phyloP scores from a whole-genome alignment of 2,797 vertebrate species.

The Hipposideros larvatus region DNA sequence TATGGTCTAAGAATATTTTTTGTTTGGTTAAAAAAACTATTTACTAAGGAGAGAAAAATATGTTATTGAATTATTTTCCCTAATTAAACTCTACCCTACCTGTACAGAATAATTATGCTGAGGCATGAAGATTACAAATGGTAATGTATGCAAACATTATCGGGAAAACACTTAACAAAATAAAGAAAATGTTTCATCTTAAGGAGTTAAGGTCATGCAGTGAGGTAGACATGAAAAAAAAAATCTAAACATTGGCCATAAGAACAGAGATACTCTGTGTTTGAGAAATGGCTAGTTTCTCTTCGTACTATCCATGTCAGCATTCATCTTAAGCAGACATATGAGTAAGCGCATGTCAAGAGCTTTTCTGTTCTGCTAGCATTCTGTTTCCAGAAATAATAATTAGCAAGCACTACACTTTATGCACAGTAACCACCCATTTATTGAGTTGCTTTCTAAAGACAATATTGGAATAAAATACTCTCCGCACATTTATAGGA shows the following conservation, averaged over 20 bases:
- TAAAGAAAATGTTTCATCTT: background rate
- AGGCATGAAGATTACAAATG: background rate
- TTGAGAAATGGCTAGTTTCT: background rate
- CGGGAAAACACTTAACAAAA: background rate
- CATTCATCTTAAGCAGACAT: background rate
- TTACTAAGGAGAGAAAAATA: background rate
- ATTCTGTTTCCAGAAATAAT: slow-evolving; percentile 49
- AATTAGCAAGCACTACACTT: slow-evolving; percentile 43
- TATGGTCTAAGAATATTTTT: background rate
- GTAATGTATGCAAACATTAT: background rate
- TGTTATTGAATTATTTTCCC: background rate
- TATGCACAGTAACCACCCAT: background rate
- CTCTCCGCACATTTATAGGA: background rate
- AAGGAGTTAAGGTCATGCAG: background rate
- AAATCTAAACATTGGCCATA: background rate
- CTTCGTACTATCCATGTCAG: slow-evolving; percentile 11
- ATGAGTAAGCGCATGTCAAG: background rate
- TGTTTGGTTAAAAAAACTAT: background rate
- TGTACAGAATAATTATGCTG: background rate
- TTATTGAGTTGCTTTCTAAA: slow-evolving; percentile 60
- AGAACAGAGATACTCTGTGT: too few species aligned
- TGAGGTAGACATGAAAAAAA: background rate
- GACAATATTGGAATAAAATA: slow-evolving; percentile 45
- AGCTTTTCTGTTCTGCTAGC: background rate
- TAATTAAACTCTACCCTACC: background rate